phyloP scores from a whole-genome alignment of 2,113 vertebrate species.

The Sceloporus undulatus region DNA sequence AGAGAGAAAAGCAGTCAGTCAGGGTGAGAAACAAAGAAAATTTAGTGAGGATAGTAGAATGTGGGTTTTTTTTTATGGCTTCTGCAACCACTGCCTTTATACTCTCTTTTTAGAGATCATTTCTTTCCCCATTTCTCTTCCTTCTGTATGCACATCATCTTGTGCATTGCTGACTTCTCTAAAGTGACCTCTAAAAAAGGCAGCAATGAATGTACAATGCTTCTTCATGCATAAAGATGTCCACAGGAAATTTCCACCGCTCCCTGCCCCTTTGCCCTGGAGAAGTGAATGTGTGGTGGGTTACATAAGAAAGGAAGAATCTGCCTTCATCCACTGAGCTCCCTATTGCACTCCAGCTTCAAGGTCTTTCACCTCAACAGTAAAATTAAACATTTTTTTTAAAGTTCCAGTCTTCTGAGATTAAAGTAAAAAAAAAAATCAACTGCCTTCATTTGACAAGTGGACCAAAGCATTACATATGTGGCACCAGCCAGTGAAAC shows the following conservation, averaged over 20 bases:
- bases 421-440: neutral
- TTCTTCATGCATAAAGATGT: neutral
- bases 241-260: neutral
- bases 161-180: too few species aligned
- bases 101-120: neutral
- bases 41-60: neutral
- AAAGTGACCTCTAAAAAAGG: slow-evolving; percentile 15
- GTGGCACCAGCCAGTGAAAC: neutral
- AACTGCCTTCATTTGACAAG: neutral
- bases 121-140: neutral
- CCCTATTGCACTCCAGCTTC: neutral
- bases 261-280: neutral
- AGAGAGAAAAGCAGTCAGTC: neutral
- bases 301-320: slow-evolving; percentile 27
- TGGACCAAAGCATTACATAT: neutral
- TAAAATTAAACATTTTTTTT: neutral
- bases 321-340: slow-evolving; percentile 23
- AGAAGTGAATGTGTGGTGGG: slow-evolving; percentile 2
- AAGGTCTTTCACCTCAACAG: neutral
- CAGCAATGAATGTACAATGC: neutral
- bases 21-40: slow-evolving; percentile 51
- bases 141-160: neutral
- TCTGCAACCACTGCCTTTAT: neutral
- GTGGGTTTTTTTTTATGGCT: neutral
- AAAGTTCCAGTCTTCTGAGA: neutral